Base-by-base conservation (phyloP, 2,888 invertebrate genomes). In the Tryphoninae sp. region DNA sequence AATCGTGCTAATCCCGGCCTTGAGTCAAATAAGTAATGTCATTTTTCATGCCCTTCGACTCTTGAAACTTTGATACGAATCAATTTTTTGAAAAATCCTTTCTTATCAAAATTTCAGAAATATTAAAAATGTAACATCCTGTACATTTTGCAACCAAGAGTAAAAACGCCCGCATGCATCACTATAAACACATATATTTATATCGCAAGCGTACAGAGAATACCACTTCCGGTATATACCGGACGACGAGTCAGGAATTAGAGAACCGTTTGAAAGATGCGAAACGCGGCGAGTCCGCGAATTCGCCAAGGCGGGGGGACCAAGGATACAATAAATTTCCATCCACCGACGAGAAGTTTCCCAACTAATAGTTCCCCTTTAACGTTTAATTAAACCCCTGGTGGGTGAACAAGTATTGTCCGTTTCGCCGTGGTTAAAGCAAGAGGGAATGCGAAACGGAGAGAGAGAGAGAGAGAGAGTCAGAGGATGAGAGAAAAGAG, bases 361-460 rank as follows among this genome's bases (percentile, higher is more conserved):
- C 85, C 80, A 83, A 85, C 86, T 86, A 85, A 87, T 86, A 84
- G 86, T 83, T 83, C 81, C 86, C 85, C 84, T 85, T 87, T 86
- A 87, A 86, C 85, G 85, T 87, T 87, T 87, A 87, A 87, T 87
- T 87, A 86, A 86, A 84, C 83, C 82, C 78, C 83, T 79, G 71
- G 80, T 61, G 71, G 64, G 75, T 65, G 78, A 75, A 82, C 83
- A 84, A 83, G 84, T 85, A 86, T 86, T 85, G 85, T 84, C 82
- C 82, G 74, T 78, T 83, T 81, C 81, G 79, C 82, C 45, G n/a
- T 64, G 42, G 16, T 13, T 23, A 58, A 58, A 26, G n/a, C 3
- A 65, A 45, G 74, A 23, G 53, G 59, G 53, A 58, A 23, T 3
- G 69, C 33, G 23, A 76, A 68, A 59, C 33, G 16, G 49, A 55